phyloP scores from a whole-genome alignment of 2,888 invertebrate genomes.

The Noctua janthe region DNA sequence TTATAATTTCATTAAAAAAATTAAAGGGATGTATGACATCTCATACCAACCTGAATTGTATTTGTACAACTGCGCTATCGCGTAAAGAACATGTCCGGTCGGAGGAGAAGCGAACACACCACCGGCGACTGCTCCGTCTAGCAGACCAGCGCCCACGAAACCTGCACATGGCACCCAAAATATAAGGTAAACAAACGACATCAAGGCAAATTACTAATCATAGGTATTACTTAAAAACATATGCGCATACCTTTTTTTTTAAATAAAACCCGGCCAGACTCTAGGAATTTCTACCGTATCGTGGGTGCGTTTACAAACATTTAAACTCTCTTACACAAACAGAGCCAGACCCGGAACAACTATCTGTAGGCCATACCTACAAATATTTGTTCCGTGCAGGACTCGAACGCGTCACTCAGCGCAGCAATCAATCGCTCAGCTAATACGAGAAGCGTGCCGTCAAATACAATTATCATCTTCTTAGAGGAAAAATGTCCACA shows the following conservation, averaged over 20 bases:
- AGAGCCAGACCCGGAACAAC: too few species aligned
- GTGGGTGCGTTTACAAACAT: too few species aligned
- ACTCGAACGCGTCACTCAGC: too few species aligned
- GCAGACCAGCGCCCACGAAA: conserved; percentile 95
- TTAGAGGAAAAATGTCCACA: not conserved
- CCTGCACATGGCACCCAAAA: conserved; percentile 85
- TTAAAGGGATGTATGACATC: not conserved
- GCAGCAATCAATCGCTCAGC: too few species aligned
- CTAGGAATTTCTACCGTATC: too few species aligned
- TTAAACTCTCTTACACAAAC: too few species aligned
- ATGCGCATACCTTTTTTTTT: too few species aligned
- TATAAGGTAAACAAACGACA: not conserved
- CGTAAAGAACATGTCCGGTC: conserved; percentile 91
- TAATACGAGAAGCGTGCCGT: too few species aligned
- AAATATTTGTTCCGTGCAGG: too few species aligned
- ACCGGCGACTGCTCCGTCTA: conserved; percentile 94
- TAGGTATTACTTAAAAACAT: not conserved
- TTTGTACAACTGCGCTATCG: conserved; percentile 90
- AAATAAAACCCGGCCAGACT: too few species aligned
- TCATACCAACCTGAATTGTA: conserved; percentile 86
- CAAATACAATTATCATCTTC: too few species aligned
- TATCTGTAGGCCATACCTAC: too few species aligned
- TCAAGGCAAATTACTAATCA: not conserved
- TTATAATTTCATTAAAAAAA: not conserved
- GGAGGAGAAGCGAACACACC: conserved; percentile 95